phyloP scores from a whole-genome alignment of 2,797 vertebrate species.

The Luscinia megarhynchos region DNA sequence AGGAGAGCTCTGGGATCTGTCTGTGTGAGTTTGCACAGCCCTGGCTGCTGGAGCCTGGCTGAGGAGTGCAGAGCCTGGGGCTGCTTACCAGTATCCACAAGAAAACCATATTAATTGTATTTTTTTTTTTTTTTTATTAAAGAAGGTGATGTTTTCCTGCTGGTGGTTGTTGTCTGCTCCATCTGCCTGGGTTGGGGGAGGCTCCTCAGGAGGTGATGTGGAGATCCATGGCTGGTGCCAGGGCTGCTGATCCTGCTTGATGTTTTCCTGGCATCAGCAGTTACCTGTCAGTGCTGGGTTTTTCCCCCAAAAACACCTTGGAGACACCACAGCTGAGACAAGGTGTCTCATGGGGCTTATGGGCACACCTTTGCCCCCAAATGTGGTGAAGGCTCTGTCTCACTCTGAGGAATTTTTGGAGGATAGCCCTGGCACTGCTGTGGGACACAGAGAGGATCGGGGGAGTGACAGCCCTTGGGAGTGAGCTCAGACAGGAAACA shows the following conservation, averaged over 20 bases:
- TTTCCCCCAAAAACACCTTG: not conserved
- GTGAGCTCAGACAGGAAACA: not conserved
- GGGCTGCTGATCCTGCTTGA: not conserved
- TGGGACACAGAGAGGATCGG: rapidly evolving
- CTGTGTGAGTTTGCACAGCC: not conserved
- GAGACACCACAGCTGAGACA: not conserved
- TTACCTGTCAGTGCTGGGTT: rapidly evolving
- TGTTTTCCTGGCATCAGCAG: not conserved
- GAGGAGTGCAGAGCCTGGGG: rapidly evolving
- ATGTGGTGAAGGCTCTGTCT: not conserved
- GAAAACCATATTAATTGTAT: not conserved
- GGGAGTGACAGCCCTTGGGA: not conserved
- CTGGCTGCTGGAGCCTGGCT: not conserved
- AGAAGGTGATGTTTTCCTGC: not conserved
- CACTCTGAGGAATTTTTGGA: not conserved
- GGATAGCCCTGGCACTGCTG: no score
- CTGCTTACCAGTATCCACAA: not conserved
- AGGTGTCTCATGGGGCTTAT: not conserved
- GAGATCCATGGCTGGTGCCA: not conserved
- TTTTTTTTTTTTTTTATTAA: conserved; percentile 9
- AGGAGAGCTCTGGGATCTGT: not conserved
- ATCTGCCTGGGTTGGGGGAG: not conserved
- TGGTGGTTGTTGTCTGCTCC: not conserved
- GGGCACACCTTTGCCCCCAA: not conserved
- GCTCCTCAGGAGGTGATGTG: not conserved